Base-by-base conservation (phyloP, 2,797 vertebrate genomes). In the Carapus acus region DNA sequence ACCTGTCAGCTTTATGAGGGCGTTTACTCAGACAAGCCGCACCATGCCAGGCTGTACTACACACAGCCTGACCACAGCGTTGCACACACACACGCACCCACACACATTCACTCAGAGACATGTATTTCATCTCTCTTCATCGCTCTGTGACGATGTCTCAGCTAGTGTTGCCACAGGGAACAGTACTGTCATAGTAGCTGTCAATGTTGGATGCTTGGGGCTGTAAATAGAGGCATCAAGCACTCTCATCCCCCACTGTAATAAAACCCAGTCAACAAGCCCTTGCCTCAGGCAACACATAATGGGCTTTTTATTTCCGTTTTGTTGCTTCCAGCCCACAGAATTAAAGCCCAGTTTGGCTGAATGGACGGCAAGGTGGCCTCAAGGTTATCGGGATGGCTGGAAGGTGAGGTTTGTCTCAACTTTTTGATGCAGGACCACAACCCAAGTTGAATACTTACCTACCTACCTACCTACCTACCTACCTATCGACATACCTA, bases 1-100 rank as follows among this genome's bases (percentile, higher is more conserved):
- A 81, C 88, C 89, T 95, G 93, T 96, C 94, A 94, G 84, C 90
- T 96, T 98, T 97, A 98, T 78, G 91, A 91, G 90, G 84, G 84
- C 88, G 87, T 94, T 96, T 94, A 92, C 87, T 88, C 85, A 79
- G 81, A 82, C 82, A 43, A 67, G 78, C 72, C 79, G 80, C 73
- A 44, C 74, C 62, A 75, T 85, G 80, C 80, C 81, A 81, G 71
- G 67, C 53, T 69, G 64, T 67, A 77, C 69, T 55, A 58, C 73
- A 84, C 73, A 64, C 76, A 76, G 64, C 58, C 72, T 71, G 71
- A 54, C 71, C 49, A 42, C 40, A 34, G 31, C n/a, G n/a, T n/a
- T n/a, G n/a, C n/a, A n/a, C n/a, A n/a, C n/a, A 27, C 31, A 14
- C 43, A 46, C 42, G 37, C 62, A 8, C 8, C 33, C 52, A 50